phyloP scores from a whole-genome alignment of 2,888 invertebrate species.

The Phorcus lineatus region DNA sequence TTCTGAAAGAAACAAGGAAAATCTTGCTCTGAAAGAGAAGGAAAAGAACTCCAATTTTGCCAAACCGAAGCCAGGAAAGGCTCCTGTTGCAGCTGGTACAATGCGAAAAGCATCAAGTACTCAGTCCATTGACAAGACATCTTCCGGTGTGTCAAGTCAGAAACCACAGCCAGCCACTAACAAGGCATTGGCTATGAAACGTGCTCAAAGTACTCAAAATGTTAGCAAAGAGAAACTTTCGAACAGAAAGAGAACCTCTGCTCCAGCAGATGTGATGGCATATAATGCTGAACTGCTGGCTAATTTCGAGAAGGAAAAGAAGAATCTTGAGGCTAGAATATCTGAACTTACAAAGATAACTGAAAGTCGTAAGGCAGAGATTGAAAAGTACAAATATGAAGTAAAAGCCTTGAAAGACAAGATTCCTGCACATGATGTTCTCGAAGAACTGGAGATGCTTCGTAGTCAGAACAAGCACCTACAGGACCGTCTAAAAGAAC shows the following conservation, averaged over 20 bases:
- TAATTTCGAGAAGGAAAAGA: conserved; percentile 76
- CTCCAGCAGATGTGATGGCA: conserved; percentile 73
- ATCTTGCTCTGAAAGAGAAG: conserved; percentile 54
- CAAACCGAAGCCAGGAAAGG: conserved; percentile 60
- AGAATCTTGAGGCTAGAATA: conserved; percentile 74
- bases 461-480: conserved; percentile 73
- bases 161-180: conserved; percentile 39
- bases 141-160: conserved; percentile 23
- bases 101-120: conserved; percentile 72
- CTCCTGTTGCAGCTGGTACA: conserved; percentile 50
- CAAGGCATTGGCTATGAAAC: conserved; percentile 63
- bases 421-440: conserved; percentile 54
- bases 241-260: conserved; percentile 64
- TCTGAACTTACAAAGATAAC: conserved; percentile 76
- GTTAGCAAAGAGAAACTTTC: conserved; percentile 67
- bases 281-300: conserved; percentile 75
- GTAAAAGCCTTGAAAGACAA: conserved; percentile 73
- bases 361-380: conserved; percentile 76
- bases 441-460: conserved; percentile 72
- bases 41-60: conserved; percentile 54
- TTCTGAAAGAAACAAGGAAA: conserved; percentile 65
- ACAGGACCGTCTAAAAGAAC: conserved; percentile 72
- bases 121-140: conserved; percentile 68
- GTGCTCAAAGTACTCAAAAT: conserved; percentile 74
- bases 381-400: conserved; percentile 76